These are phyloP conservation scores for Ferrisia virgata DNA, from an alignment of 2,888 invertebrate genomes.

Conservation along the genomic window DNA sequence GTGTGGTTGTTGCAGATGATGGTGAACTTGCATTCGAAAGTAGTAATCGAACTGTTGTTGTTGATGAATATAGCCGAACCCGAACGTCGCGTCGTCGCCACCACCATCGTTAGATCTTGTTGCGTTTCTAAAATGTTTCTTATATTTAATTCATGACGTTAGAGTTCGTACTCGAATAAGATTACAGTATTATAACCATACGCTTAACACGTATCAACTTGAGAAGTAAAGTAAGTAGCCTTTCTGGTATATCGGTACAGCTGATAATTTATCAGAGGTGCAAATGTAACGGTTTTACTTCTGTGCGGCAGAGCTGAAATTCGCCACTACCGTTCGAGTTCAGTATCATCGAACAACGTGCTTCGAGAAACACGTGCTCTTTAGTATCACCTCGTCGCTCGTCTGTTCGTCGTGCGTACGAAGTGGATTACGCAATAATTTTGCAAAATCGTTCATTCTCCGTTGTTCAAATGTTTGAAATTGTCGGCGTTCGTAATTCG, in stretches of 20 bases:
- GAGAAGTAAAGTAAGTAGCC: not conserved
- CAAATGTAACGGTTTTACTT: no score
- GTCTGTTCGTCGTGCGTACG: not conserved
- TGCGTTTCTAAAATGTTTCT: not conserved
- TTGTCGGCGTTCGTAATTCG: not conserved
- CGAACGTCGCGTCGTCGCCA: not conserved
- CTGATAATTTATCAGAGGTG: not conserved
- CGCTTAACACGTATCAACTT: not conserved
- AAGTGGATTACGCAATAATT: not conserved
- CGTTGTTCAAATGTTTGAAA: not conserved
- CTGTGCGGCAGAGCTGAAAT: no score
- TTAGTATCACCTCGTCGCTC: not conserved
- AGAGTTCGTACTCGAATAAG: not conserved
- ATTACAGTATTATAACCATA: not conserved
- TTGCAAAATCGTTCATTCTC: not conserved
- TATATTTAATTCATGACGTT: constrained; percentile 5
- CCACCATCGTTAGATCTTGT: not conserved
- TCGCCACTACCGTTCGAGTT: not conserved
- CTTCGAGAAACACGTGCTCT: not conserved
- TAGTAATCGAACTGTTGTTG: not conserved
- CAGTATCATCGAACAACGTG: not conserved
- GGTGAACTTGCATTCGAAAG: not conserved
- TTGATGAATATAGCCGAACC: not conserved
- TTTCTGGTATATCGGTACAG: no score
- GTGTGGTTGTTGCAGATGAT: not conserved